Evolutionary conservation across 2,113 vertebrate species (phyloP), one percentile per base, ranked within the genome.

Genomic region (Urocolius indicus): DNA sequence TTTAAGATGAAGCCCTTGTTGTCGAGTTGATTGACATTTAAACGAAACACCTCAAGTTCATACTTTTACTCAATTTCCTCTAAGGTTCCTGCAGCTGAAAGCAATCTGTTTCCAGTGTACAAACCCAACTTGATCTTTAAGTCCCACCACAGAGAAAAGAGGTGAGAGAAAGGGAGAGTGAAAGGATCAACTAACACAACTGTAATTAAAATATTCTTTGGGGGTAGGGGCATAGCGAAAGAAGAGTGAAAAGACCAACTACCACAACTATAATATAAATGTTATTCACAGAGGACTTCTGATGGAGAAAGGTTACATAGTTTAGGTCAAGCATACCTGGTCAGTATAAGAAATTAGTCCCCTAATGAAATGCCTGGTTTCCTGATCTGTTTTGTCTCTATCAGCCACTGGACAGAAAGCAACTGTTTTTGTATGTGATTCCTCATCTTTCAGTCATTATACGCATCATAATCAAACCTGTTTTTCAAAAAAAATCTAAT

Each of bases 401-500:
- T 29, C 43, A 86, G 51, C 73, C 21, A 8, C 19, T 8, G 14
- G 34, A 78, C 22, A 87, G 45, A 89, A 89, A 83, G 22, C 15
- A 68, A 80, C 90, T 16, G 19, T 5, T 86, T 77, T 59, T 62
- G 10, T 13, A 41, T 7, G 26, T 16, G 12, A 15, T 79, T 85
- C n/a, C 12, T 71, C 46, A 52, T 43, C 24, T 14, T 20, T 57
- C 54, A 69, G 30, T 84, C 61, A 87, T 12, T 46, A 51, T 5
- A 62, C 30, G 30, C 38, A 21, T 46, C 21, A 27, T 41, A 87
- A 77, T 54, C 29, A 68, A 54, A 46, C 19, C 7, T 78, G 11
- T 80, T 87, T 87, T 82, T 55, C 58, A 83, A 69, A 91, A 91
- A 93, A 26, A 66, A n/a, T n/a, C 49, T 89, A 36, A 83, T 19